Evolutionary conservation across 2,797 vertebrate species (phyloP).

Genomic region (Clarias pachynema): DNA sequence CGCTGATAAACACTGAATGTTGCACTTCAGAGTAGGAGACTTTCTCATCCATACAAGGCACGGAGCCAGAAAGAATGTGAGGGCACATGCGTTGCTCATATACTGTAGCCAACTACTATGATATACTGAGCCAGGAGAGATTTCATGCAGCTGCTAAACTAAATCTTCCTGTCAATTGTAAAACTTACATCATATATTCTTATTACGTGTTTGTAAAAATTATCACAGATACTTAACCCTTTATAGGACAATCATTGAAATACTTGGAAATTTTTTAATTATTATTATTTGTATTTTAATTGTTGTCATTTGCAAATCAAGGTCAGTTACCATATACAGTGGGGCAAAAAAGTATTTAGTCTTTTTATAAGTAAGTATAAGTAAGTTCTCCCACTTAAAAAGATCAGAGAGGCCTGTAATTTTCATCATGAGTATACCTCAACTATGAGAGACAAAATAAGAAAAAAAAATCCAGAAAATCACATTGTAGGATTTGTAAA

Average conservation of each 20-base stretch:
- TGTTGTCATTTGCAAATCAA: no score
- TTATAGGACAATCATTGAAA: no score
- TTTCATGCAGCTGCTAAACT: conserved; percentile 19
- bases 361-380: no score
- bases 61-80: conserved; percentile 42
- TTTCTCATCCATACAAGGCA: conserved; percentile 55
- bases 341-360: no score
- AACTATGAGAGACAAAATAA: no score
- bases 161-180: not conserved
- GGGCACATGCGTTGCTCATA: conserved; percentile 12
- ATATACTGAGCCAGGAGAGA: not conserved
- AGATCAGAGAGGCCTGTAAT: no score
- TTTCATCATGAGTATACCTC: no score
- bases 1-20: conserved; percentile 44
- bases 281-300: not conserved
- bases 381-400: no score
- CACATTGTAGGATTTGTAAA: no score
- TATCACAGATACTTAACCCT: not conserved
- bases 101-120: conserved; percentile 8
- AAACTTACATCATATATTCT: not conserved
- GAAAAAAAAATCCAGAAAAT: no score
- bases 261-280: not conserved
- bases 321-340: no score
- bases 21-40: conserved; percentile 25
- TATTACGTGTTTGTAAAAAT: not conserved